phyloP scores from a whole-genome alignment of 2,113 vertebrate genomes.

The Poicephalus meyeri region DNA sequence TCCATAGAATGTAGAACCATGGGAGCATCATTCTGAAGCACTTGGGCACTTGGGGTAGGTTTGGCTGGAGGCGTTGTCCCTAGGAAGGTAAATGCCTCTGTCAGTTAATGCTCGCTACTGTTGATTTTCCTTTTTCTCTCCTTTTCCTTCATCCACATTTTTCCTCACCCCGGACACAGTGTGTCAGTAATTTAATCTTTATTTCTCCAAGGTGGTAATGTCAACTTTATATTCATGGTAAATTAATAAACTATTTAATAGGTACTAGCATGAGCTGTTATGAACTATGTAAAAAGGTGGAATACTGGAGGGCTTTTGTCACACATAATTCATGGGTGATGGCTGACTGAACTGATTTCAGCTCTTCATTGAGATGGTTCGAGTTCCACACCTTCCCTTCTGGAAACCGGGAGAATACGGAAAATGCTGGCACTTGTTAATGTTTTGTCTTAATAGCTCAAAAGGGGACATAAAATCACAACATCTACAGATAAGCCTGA shows the following conservation, averaged over 20 bases:
- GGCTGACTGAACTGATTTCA: not conserved
- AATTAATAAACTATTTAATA: constrained; percentile 74
- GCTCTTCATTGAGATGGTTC: not conserved
- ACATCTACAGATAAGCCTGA: not conserved
- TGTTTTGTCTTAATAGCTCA: not conserved
- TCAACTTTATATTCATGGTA: constrained; percentile 64
- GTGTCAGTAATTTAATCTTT: constrained; percentile 19
- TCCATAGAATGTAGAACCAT: not conserved
- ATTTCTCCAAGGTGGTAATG: constrained; percentile 43
- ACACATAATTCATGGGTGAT: constrained; percentile 26
- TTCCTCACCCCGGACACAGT: not conserved
- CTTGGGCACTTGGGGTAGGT: not conserved
- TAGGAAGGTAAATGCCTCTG: not conserved
- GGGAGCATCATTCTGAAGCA: not conserved
- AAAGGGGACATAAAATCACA: not conserved
- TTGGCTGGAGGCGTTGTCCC: not conserved
- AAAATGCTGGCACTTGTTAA: not conserved
- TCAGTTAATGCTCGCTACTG: not conserved
- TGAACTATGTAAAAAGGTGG: constrained; percentile 26
- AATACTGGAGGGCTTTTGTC: constrained; percentile 66
- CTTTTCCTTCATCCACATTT: not conserved
- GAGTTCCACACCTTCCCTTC: not conserved
- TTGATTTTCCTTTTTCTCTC: not conserved
- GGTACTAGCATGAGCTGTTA: constrained; percentile 56
- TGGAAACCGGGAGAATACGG: not conserved